Conservation (phyloP, 2,797 vertebrate genomes). For the Phoxinus dragarum region DNA sequence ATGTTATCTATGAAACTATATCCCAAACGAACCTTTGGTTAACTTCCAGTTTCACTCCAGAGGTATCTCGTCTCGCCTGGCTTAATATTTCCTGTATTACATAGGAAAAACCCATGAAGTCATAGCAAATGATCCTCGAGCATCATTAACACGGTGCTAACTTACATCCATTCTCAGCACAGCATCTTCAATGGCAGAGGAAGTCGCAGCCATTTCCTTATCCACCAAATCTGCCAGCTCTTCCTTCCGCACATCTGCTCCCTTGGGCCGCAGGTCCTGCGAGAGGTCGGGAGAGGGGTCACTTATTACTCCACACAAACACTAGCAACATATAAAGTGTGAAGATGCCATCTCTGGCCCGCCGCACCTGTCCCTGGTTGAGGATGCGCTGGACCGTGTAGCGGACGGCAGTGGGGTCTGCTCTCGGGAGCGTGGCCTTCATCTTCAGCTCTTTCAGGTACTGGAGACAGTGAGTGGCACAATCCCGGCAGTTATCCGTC, state of each 20-base stretch:
- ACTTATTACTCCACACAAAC: neutral
- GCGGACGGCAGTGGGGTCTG: conserved; percentile 70
- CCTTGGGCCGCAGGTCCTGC: conserved; percentile 86
- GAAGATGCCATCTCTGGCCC: neutral
- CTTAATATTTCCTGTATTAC: conserved; percentile 89
- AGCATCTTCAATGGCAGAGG: conserved; percentile 87
- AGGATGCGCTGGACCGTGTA: conserved; percentile 74
- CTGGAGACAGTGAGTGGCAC: conserved; percentile 75
- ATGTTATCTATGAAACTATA: neutral
- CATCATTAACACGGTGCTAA: neutral
- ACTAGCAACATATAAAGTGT: neutral
- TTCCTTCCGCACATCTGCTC: conserved; percentile 86
- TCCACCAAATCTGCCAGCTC: conserved; percentile 93
- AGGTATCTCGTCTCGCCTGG: conserved; percentile 87
- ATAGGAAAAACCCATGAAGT: neutral
- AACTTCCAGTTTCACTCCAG: conserved; percentile 91
- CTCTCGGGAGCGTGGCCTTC: conserved; percentile 71
- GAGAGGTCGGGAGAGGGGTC: conserved; percentile 3
- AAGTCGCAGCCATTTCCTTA: conserved; percentile 92
- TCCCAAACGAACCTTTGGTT: conserved; percentile 87
- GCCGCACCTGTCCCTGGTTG: conserved; percentile 70
- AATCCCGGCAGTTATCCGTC: conserved; percentile 76
- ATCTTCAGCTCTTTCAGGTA: conserved; percentile 78
- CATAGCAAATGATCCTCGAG: neutral
- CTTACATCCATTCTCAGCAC: conserved; percentile 90